phyloP scores from a whole-genome alignment of 2,113 vertebrate genomes.

The Tor tambroides region DNA sequence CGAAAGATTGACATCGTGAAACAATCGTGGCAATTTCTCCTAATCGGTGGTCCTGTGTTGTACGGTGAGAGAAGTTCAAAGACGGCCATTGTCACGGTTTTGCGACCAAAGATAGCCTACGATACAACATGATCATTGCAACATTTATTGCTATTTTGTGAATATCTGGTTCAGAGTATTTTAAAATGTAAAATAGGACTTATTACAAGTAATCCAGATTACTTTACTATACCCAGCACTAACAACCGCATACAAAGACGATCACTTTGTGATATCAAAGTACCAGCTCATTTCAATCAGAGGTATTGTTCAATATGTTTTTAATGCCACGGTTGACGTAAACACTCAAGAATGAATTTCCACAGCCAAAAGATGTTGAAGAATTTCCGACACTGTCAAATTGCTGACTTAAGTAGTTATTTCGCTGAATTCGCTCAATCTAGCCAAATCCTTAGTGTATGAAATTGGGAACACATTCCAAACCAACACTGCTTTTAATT shows the following conservation, averaged over 20 bases:
- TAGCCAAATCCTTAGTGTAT: slow-evolving; percentile 26
- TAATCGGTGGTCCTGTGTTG: no score
- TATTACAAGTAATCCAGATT: neutral
- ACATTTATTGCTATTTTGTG: neutral
- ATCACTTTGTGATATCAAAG: neutral
- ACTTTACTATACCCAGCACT: neutral
- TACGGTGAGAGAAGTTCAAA: no score
- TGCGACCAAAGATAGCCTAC: no score
- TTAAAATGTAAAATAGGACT: neutral
- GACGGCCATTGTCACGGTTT: no score
- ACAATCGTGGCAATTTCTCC: no score
- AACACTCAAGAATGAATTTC: slow-evolving; percentile 9
- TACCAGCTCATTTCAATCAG: neutral
- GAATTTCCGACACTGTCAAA: neutral
- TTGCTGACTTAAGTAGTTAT: slow-evolving; percentile 47
- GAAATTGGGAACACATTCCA: slow-evolving; percentile 27
- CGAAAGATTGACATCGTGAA: no score
- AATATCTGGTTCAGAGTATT: neutral
- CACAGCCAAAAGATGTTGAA: slow-evolving; percentile 1
- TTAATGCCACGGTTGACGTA: neutral
- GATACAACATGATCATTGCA: no score
- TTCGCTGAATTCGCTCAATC: slow-evolving; percentile 43
- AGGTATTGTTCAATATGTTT: neutral
- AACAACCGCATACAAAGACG: no score
- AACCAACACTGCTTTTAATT: slow-evolving; percentile 28